A percentile compares a stretch with the other conserved stretches of the same genome.
Conservation (phyloP, 1,140 invertebrate genomes). For the Drosophila quadrilineata region DNA sequence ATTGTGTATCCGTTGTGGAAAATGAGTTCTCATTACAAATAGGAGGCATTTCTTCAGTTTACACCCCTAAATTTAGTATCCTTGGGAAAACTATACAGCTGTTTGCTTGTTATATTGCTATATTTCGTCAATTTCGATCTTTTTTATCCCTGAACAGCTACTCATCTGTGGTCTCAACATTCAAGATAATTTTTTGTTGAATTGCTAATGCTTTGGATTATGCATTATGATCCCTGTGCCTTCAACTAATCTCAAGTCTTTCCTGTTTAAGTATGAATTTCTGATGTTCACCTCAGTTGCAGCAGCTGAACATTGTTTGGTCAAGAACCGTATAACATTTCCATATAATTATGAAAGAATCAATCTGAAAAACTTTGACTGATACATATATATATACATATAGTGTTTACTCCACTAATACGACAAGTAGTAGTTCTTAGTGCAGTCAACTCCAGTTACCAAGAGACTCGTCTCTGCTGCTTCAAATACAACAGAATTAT, state of each 20-base stretch:
- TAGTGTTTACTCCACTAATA: too few relatives aligned
- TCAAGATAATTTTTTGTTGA: too few relatives aligned
- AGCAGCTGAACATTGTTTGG: conserved; percentile 19
- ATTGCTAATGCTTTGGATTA: conserved; percentile 22
- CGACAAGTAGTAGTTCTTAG: too few relatives aligned
- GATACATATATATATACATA: too few relatives aligned
- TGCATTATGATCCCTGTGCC: too few relatives aligned
- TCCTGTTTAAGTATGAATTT: conserved; percentile 39
- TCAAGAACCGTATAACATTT: conserved; percentile 24
- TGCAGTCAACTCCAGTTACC: too few relatives aligned
- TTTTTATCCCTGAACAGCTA: conserved; percentile 37
- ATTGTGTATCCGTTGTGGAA: too few relatives aligned
- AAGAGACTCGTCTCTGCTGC: background rate
- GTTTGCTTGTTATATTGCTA: conserved; percentile 22
- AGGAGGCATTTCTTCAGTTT: too few relatives aligned
- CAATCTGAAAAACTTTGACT: too few relatives aligned
- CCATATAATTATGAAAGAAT: conserved; percentile 1
- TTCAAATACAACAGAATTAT: conserved; percentile 5
- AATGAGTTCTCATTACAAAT: too few relatives aligned
- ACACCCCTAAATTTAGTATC: too few relatives aligned
- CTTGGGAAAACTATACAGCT: conserved; percentile 43
- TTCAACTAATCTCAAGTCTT: conserved; percentile 35
- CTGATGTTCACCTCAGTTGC: conserved; percentile 33
- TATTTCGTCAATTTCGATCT: conserved; percentile 48
- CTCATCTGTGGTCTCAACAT: conserved; percentile 9